phyloP scores from a whole-genome alignment of 2,113 vertebrate genomes.

The Baryphthengus martii region DNA sequence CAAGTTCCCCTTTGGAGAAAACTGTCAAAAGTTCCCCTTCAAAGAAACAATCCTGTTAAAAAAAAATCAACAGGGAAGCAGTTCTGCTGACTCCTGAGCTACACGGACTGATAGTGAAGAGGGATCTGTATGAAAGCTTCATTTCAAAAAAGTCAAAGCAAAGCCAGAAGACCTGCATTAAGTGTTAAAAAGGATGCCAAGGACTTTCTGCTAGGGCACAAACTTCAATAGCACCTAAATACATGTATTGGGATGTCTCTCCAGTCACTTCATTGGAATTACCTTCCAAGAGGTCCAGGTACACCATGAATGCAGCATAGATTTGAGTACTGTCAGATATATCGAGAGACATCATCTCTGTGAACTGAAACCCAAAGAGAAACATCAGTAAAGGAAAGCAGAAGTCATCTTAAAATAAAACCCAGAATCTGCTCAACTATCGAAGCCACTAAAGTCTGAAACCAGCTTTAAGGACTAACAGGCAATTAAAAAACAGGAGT shows the following conservation, averaged over 20 bases:
- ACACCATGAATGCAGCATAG: conserved; percentile 89
- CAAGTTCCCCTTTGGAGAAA: background rate
- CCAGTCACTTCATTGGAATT: background rate
- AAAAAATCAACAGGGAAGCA: fast-evolving
- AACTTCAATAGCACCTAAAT: background rate
- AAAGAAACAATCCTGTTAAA: background rate
- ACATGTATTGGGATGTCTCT: background rate
- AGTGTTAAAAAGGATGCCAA: background rate
- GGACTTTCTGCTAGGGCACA: background rate
- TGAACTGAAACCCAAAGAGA: conserved; percentile 77
- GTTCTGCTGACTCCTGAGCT: background rate
- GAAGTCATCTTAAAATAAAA: background rate
- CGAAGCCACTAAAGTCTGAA: background rate
- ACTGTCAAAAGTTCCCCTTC: background rate
- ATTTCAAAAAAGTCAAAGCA: background rate
- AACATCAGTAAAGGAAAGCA: background rate
- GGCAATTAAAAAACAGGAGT: background rate
- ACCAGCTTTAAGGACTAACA: background rate
- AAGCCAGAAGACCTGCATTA: background rate
- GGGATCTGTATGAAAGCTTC: background rate
- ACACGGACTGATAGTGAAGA: background rate
- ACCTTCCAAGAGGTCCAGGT: conserved; percentile 93
- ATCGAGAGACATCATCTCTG: conserved; percentile 84
- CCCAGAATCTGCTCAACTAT: background rate
- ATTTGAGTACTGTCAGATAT: conserved; percentile 81